phyloP scores from a whole-genome alignment of 2,888 invertebrate species.

The Argyresthia goedartella region DNA sequence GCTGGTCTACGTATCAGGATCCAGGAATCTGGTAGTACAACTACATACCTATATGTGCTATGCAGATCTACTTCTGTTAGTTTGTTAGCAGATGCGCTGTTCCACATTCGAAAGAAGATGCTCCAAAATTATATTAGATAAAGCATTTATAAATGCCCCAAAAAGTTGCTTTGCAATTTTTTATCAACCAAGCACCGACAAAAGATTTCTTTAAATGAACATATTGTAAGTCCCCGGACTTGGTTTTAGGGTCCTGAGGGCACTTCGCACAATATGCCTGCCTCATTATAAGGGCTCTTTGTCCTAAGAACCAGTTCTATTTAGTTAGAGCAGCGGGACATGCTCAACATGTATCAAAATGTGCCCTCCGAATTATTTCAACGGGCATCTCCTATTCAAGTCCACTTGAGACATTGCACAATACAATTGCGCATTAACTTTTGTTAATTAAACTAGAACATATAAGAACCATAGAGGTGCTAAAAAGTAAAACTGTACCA shows the following conservation, averaged over 20 bases:
- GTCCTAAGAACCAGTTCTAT: slow-evolving; percentile 67
- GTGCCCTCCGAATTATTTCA: slow-evolving; percentile 43
- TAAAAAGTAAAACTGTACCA: no score
- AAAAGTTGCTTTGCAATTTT: no score
- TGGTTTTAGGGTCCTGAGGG: slow-evolving; percentile 36
- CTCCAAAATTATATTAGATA: no score
- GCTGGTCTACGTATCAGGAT: no score
- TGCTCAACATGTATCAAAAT: slow-evolving; percentile 64
- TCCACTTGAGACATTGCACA: slow-evolving; percentile 33
- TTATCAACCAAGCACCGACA: no score
- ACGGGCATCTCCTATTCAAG: slow-evolving; percentile 36
- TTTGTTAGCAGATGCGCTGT: no score
- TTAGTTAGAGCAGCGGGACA: slow-evolving; percentile 50
- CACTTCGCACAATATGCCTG: slow-evolving; percentile 62
- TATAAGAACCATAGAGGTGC: no score
- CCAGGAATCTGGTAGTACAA: no score
- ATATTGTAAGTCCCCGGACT: slow-evolving; percentile 48
- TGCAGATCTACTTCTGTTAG: no score
- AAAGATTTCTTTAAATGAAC: slow-evolving; percentile 10
- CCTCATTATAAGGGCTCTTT: slow-evolving; percentile 67
- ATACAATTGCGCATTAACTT: slow-evolving; percentile 37
- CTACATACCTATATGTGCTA: no score
- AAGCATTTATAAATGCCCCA: no score
- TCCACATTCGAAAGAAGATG: no score
- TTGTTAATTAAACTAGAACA: slow-evolving; percentile 37